Evolutionary conservation across 2,888 invertebrate species (phyloP), one percentile per base, ranked within the genome.

Genomic region (Andricus quercusramuli): DNA sequence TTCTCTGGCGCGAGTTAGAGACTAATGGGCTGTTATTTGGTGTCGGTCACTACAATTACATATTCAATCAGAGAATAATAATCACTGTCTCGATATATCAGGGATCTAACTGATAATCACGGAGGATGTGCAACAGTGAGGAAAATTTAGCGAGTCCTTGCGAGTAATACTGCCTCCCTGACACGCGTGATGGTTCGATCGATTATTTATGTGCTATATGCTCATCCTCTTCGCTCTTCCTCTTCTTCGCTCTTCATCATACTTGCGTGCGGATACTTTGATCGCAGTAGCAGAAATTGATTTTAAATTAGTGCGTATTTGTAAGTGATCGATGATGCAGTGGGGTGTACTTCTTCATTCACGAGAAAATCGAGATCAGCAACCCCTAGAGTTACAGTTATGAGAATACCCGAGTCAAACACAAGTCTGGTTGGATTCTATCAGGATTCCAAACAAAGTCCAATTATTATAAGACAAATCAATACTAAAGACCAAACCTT

Each of bases 21-120:
- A 20, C 65, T 81, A 82, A 84, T 82, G 78, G 82, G 51, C 83
- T 56, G 79, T 84, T 79, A 84, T 83, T 84, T 76, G 67, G 80
- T 68, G 78, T 74, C 67, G 68, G 59, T 66, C n/a, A 76, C 67
- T 62, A 74, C 82, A 84, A 84, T 84, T 84, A 84, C 66, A 79
- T 80, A 67, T 78, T 78, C 80, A 79, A 80, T 83, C 80, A 77
- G 67, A 78, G 64, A 80, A 80, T 80, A 78, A 78, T 80, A 68
- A 80, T 80, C 78, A 41, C 68, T 29, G 70, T 67, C 81, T 77
- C 78, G 79, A 78, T 79, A 77, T 64, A 81, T 81, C 79, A 78
- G 44, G 56, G 25, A 74, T 68, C 76, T 78, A 82, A 79, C 59
- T 79, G 81, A 82, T 84, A 84, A 84, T 84, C 74, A 83, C 79